Percentiles rank a stretch among this genome's conserved stretches.
Evolutionary conservation across 1,140 invertebrate species (phyloP).

Genomic region (Temnothorax longispinosus): DNA sequence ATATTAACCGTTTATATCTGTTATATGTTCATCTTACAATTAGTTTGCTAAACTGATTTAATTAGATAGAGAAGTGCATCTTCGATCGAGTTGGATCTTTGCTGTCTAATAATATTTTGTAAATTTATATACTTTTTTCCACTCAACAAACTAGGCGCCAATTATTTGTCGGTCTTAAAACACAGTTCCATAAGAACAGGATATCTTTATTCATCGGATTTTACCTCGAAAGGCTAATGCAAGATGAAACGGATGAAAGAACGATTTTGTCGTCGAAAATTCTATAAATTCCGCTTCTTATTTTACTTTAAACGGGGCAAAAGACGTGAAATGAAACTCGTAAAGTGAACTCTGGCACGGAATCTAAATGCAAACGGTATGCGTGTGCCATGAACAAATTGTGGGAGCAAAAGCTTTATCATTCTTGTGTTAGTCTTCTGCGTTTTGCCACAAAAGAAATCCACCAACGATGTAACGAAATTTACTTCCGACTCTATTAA

Average conservation of each 20-base stretch:
- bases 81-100: no score
- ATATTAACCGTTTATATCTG: no score
- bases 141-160: no score
- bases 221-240: neutral
- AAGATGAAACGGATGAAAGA: neutral
- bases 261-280: neutral
- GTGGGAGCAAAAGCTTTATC: constrained; percentile 30
- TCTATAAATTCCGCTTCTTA: constrained; percentile 5
- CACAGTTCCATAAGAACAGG: neutral
- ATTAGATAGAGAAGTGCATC: no score
- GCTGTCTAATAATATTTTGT: no score
- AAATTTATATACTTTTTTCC: no score
- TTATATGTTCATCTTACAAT: no score
- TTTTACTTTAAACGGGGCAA: constrained; percentile 16
- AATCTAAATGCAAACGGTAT: constrained; percentile 47
- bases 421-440: constrained; percentile 19
- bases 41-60: no score
- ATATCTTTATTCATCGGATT: neutral
- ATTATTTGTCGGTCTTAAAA: no score
- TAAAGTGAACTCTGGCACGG: constrained; percentile 36
- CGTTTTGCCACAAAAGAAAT: constrained; percentile 51
- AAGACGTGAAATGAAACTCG: constrained; percentile 35
- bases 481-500: constrained; percentile 53
- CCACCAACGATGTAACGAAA: constrained; percentile 15
- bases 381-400: constrained; percentile 55